A percentile compares a stretch with the other conserved stretches of the same genome.
These are phyloP conservation scores for Lota lota DNA, from an alignment of 2,113 vertebrate genomes.

Conservation along the genomic window DNA sequence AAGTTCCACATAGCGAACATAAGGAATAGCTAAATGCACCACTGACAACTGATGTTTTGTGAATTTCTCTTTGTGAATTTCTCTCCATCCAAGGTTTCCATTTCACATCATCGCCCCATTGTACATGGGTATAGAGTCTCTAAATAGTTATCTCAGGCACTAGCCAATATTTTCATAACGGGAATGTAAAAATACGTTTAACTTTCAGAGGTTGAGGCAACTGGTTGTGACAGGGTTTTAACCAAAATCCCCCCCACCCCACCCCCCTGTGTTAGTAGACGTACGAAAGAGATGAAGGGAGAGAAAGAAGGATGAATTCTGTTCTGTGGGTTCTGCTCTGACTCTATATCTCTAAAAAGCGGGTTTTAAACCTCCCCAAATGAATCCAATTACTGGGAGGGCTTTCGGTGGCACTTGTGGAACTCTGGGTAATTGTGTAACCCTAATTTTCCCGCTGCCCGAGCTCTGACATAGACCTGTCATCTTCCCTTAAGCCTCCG, in stretches of 20 bases:
- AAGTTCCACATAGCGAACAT: too few species aligned
- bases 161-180: too few species aligned
- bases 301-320: slow-evolving; percentile 34
- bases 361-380: slow-evolving; percentile 64
- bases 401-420: slow-evolving; percentile 56
- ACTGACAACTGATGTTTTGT: too few species aligned
- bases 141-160: too few species aligned
- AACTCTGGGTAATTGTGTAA: slow-evolving; percentile 70
- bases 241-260: background rate
- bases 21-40: too few species aligned
- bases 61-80: too few species aligned
- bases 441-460: slow-evolving; percentile 65
- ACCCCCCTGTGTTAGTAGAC: slow-evolving; percentile 39
- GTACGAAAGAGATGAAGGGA: slow-evolving; percentile 43
- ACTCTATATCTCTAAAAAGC: slow-evolving; percentile 51
- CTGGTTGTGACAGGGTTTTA: slow-evolving; percentile 56
- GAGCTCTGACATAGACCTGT: slow-evolving; percentile 62
- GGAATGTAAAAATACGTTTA: too few species aligned
- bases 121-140: too few species aligned
- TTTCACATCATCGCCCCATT: too few species aligned
- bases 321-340: slow-evolving; percentile 35
- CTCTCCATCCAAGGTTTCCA: too few species aligned
- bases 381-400: slow-evolving; percentile 65
- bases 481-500: slow-evolving; percentile 62
- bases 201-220: slow-evolving; percentile 35